These are phyloP conservation scores for Carterocephalus palaemon DNA, from an alignment of 2,888 invertebrate species.

Conservation along the genomic window DNA sequence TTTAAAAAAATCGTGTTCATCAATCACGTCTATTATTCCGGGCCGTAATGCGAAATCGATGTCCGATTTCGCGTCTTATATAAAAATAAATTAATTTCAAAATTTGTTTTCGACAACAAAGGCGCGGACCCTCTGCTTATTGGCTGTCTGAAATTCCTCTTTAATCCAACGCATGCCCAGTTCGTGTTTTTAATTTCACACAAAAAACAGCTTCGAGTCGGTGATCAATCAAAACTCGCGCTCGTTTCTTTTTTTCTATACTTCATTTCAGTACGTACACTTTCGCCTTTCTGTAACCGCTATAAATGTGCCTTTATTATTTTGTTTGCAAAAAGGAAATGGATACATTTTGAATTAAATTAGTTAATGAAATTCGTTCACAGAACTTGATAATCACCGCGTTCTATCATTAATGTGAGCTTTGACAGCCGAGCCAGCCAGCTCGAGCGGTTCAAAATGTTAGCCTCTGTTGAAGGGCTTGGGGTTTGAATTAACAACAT, in stretches of 20 bases:
- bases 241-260: conserved; percentile 65
- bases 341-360: conserved; percentile 69
- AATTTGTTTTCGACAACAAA: conserved; percentile 60
- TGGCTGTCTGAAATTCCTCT: conserved; percentile 67
- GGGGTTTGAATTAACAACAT: too few relatives aligned
- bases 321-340: conserved; percentile 71
- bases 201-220: conserved; percentile 70
- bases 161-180: conserved; percentile 73
- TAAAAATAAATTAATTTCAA: conserved; percentile 62
- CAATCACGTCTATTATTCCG: conserved; percentile 43
- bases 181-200: conserved; percentile 76
- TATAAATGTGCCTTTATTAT: conserved; percentile 67
- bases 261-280: conserved; percentile 66
- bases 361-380: conserved; percentile 61
- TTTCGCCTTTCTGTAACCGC: conserved; percentile 71
- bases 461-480: too few relatives aligned
- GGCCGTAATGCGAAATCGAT: conserved; percentile 54
- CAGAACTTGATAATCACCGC: conserved; percentile 38
- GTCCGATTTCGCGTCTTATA: conserved; percentile 41
- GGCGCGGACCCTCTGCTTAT: conserved; percentile 53
- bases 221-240: conserved; percentile 77
- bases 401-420: too few relatives aligned
- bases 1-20: conserved; percentile 20
- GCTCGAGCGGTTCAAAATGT: too few relatives aligned
- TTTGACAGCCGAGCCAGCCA: too few relatives aligned